These are phyloP conservation scores for Ia io DNA, from an alignment of 2,113 vertebrate species.

Conservation along the genomic window DNA sequence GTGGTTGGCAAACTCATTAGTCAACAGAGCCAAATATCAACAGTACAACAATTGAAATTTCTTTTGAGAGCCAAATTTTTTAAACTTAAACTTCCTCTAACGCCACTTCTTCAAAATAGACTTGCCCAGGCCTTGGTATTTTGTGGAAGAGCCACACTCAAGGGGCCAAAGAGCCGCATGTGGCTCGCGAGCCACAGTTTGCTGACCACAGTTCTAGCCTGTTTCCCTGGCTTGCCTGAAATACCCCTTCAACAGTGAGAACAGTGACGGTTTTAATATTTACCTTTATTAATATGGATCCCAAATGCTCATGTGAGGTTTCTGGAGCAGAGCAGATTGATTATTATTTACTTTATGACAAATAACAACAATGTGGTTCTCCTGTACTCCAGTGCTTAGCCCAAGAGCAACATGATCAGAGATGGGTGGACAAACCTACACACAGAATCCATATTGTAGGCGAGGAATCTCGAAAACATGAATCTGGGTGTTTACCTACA, in stretches of 20 bases:
- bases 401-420: not conserved
- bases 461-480: not conserved
- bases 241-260: not conserved
- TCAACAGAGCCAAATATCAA: too few species aligned
- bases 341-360: not conserved
- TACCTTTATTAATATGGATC: not conserved
- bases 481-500: not conserved
- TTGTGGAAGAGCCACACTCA: too few species aligned
- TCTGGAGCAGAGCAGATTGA: not conserved
- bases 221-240: not conserved
- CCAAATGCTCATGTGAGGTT: not conserved
- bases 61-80: too few species aligned
- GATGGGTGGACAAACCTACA: not conserved
- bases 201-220: not conserved
- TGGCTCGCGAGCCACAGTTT: too few species aligned
- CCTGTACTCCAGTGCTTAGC: not conserved
- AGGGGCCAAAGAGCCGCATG: too few species aligned
- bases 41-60: too few species aligned
- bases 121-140: too few species aligned
- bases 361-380: not conserved
- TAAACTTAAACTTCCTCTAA: too few species aligned
- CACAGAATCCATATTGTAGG: not conserved
- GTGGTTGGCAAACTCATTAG: too few species aligned
- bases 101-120: too few species aligned
- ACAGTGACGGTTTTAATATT: not conserved